phyloP scores from a whole-genome alignment of 2,113 vertebrate genomes.

The Dicrurus megarhynchus region DNA sequence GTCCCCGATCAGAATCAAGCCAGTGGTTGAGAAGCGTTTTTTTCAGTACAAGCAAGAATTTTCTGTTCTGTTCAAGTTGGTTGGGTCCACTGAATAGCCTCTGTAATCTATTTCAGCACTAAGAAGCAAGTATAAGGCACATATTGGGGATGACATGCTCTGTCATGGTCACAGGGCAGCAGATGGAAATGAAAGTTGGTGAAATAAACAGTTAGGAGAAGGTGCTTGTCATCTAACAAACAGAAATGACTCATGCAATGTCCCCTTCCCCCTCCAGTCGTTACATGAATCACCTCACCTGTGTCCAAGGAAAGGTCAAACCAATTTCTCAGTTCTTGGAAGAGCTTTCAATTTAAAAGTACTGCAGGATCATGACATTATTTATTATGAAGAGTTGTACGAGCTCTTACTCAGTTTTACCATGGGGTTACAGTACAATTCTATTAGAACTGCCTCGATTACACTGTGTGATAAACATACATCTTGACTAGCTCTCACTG shows the following conservation, averaged over 20 bases:
- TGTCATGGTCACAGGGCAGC: background rate
- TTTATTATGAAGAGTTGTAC: background rate
- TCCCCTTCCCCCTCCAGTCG: background rate
- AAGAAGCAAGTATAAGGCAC: background rate
- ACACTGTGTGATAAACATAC: background rate
- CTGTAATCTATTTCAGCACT: background rate
- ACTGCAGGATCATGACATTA: background rate
- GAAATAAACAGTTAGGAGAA: background rate
- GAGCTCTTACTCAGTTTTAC: background rate
- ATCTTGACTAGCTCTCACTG: background rate
- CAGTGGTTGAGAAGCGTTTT: background rate
- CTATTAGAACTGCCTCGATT: background rate
- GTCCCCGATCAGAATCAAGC: background rate
- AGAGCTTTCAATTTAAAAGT: slow-evolving; percentile 4
- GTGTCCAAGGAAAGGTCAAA: background rate
- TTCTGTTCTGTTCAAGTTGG: background rate
- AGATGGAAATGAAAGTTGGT: background rate
- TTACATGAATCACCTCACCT: slow-evolving; percentile 7
- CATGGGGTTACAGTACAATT: background rate
- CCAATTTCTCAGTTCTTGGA: background rate
- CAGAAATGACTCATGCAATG: background rate
- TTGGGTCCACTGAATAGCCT: background rate
- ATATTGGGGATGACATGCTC: background rate
- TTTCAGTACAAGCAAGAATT: background rate
- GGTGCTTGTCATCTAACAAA: background rate